These are phyloP conservation scores for Neodiprion pinetum DNA, from an alignment of 1,140 invertebrate genomes.

Conservation along the genomic window DNA sequence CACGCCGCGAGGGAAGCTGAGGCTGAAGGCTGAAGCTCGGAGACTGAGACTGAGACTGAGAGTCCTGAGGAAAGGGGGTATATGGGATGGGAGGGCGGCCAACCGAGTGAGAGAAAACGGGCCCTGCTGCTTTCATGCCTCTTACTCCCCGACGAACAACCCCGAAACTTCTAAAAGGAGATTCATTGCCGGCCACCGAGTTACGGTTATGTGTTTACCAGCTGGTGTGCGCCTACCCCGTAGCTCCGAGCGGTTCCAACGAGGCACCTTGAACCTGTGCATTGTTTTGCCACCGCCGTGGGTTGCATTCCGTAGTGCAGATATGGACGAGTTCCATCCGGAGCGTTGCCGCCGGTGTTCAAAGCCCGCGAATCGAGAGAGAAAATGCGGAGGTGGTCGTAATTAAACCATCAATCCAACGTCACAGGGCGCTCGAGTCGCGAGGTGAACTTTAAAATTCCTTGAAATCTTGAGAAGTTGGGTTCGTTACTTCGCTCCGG, in stretches of 20 bases:
- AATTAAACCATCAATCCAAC: too few species aligned
- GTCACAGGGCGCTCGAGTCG: too few species aligned
- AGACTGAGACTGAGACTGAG: constrained; percentile 3
- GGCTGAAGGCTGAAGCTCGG: neutral
- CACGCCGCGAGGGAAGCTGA: too few species aligned
- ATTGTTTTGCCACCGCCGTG: too few species aligned
- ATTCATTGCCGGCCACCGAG: constrained; percentile 19
- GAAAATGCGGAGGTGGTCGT: too few species aligned
- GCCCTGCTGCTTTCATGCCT: constrained; percentile 10
- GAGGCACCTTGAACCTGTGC: too few species aligned
- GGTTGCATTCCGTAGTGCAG: too few species aligned
- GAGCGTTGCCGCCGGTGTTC: too few species aligned
- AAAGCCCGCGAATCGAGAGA: too few species aligned
- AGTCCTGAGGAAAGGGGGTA: constrained; percentile 27
- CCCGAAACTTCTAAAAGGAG: constrained; percentile 14
- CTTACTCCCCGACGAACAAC: constrained; percentile 16
- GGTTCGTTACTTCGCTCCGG: neutral
- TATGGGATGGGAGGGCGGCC: constrained; percentile 18
- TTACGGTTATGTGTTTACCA: constrained; percentile 32
- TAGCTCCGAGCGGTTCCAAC: too few species aligned
- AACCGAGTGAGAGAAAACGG: constrained; percentile 6
- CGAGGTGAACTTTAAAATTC: neutral
- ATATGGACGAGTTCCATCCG: too few species aligned
- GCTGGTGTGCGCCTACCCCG: constrained; percentile 15
- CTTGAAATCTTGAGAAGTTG: neutral